Evolutionary conservation across 2,888 invertebrate species (phyloP).

Genomic region (Acronicta aceris): DNA sequence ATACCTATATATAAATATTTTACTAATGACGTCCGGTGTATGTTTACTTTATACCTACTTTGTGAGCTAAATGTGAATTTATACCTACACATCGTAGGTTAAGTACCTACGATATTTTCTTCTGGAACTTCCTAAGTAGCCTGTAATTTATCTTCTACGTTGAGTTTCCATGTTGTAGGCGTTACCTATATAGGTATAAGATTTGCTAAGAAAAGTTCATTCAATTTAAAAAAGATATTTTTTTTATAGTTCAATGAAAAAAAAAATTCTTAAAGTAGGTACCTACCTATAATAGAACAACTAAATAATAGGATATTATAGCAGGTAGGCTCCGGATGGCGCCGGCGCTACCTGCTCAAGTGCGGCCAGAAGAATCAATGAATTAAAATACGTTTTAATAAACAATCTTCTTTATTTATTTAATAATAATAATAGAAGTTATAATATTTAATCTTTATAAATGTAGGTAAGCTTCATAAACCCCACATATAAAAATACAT

Average conservation of each 20-base stretch:
- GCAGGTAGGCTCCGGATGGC: constrained; percentile 67
- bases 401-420: constrained; percentile 86
- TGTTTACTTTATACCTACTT: too few relatives aligned
- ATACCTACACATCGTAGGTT: too few relatives aligned
- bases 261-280: constrained; percentile 13
- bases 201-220: constrained; percentile 6
- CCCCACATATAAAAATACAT: constrained; percentile 88
- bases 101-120: too few relatives aligned
- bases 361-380: constrained; percentile 34
- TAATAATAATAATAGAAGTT: constrained; percentile 77
- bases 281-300: constrained; percentile 8
- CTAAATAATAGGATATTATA: constrained; percentile 47
- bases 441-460: constrained; percentile 84
- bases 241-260: constrained; percentile 20
- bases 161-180: too few relatives aligned
- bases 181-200: neutral
- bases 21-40: neutral
- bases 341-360: constrained; percentile 81
- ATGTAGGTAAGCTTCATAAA: constrained; percentile 86
- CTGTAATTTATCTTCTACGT: too few relatives aligned
- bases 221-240: constrained; percentile 12
- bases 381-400: constrained; percentile 78
- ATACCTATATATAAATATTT: too few relatives aligned
- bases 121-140: too few relatives aligned
- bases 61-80: too few relatives aligned